Base-by-base conservation (phyloP, 2,113 vertebrate genomes). In the Poecilia latipinna region DNA sequence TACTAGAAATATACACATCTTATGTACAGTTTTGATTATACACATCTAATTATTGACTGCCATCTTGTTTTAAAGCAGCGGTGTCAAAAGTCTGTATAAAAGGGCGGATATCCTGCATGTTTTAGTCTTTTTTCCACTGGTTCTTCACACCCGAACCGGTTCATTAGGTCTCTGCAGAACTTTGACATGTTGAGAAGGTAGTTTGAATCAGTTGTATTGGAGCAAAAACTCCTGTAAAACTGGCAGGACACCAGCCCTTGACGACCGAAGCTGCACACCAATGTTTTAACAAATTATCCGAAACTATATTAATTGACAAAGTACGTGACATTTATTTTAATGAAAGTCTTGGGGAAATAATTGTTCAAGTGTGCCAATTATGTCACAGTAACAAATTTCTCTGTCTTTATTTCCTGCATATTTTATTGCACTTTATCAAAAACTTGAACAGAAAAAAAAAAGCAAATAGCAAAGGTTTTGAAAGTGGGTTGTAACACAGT, bases 401-500 rank as follows among this genome's bases (percentile, higher is more conserved):
- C 8, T 2, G 7, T 26, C 2, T 26, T 66, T 35, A 26, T 26
- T 66, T 26, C 5, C 4, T 66, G 19, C 15, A n/a, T 28, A 61
- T 65, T 75, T 42, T 26, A 77, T 65, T 15, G 2, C 3, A 77
- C 68, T 39, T 54, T 26, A 75, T 75, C 33, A 2, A 13, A 35
- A 63, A 74, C 69, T n/a, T 78, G 7, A 42, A 75, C 57, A 75
- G 64, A 35, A 13, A 67, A 8, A 8, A 26, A 0, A 29, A 1
- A 22, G 24, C n/a, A 77, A 70, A 44, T 42, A 2, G 32, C 19
- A 35, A 54, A 29, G 35, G 57, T 77, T 77, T 42, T 65, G n/a
- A n/a, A 62, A 19, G n/a, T 0, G 15, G 74, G 42, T 35, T 62
- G 32, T 63, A 74, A 80, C 42, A 74, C 61, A 70, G 57, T 12